A percentile compares a stretch with the other conserved stretches of the same genome.
phyloP scores from a whole-genome alignment of 2,797 vertebrate species.

The Rhadinocentrus ornatus region DNA sequence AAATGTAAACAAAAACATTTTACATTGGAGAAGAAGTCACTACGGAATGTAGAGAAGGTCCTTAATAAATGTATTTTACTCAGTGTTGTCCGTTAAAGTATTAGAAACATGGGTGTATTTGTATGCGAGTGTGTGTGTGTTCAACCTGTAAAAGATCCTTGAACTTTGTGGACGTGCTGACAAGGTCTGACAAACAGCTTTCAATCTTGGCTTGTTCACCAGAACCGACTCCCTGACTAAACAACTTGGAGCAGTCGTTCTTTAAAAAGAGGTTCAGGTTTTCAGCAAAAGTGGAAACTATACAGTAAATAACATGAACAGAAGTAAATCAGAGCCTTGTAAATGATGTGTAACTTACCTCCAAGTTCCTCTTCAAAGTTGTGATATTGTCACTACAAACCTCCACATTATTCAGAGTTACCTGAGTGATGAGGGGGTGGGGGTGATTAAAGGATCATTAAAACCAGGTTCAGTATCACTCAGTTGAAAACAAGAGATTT shows the following conservation, averaged over 20 bases:
- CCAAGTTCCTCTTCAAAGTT: conserved; percentile 95
- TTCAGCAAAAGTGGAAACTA: not conserved
- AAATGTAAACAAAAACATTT: not conserved
- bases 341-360: conserved; percentile 79
- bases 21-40: not conserved
- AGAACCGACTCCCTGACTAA: conserved; percentile 87
- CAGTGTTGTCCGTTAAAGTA: not conserved
- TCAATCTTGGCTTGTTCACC: conserved; percentile 96
- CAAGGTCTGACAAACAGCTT: conserved; percentile 94
- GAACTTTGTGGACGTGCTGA: conserved; percentile 93
- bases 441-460: not conserved
- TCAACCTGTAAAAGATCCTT: conserved; percentile 95
- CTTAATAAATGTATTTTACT: not conserved
- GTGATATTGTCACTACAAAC: conserved; percentile 97
- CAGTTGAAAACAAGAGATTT: conserved; percentile 6
- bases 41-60: not conserved
- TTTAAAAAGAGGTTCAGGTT: conserved; percentile 53
- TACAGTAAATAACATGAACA: not conserved
- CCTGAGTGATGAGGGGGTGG: conserved; percentile 74
- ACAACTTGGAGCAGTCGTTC: conserved; percentile 95
- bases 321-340: not conserved
- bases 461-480: not conserved
- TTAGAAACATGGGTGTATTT: not conserved
- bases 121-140: conserved; percentile 1
- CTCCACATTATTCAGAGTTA: conserved; percentile 96